Evolutionary conservation across 2,797 vertebrate genomes (phyloP).

Genomic region (Sternarchorhynchus goeldii): DNA sequence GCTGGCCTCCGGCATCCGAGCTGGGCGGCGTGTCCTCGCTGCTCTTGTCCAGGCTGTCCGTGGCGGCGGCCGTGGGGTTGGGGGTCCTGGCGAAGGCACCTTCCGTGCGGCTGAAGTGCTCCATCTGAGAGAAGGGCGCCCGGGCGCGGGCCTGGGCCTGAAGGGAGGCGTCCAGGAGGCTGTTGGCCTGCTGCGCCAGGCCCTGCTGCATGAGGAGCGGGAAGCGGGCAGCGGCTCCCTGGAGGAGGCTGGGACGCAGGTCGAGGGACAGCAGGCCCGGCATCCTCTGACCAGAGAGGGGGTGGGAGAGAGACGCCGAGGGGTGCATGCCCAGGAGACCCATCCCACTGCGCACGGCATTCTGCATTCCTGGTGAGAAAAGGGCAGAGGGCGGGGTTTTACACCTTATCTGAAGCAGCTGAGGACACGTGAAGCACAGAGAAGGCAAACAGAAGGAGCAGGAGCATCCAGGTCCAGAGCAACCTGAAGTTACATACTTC

Average conservation of each 20-base stretch:
- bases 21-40: constrained; percentile 82
- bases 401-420: neutral
- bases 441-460: neutral
- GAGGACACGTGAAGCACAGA: neutral
- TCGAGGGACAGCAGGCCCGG: constrained; percentile 89
- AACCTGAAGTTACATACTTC: no score
- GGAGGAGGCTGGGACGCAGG: constrained; percentile 87
- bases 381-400: neutral
- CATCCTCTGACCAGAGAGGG: constrained; percentile 84
- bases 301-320: constrained; percentile 80
- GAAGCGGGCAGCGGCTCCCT: constrained; percentile 77
- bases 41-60: constrained; percentile 80
- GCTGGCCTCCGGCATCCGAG: constrained; percentile 80
- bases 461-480: no score
- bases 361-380: constrained; percentile 74
- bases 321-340: constrained; percentile 89
- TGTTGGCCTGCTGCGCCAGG: constrained; percentile 76
- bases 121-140: constrained; percentile 86
- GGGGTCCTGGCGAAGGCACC: constrained; percentile 76
- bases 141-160: constrained; percentile 79
- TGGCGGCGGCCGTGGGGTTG: constrained; percentile 65
- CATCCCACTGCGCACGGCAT: constrained; percentile 80
- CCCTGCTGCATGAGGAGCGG: constrained; percentile 88
- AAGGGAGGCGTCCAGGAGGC: constrained; percentile 82
- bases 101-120: constrained; percentile 84